Conservation (phyloP, 2,797 vertebrate genomes). For the Lates japonicus region DNA sequence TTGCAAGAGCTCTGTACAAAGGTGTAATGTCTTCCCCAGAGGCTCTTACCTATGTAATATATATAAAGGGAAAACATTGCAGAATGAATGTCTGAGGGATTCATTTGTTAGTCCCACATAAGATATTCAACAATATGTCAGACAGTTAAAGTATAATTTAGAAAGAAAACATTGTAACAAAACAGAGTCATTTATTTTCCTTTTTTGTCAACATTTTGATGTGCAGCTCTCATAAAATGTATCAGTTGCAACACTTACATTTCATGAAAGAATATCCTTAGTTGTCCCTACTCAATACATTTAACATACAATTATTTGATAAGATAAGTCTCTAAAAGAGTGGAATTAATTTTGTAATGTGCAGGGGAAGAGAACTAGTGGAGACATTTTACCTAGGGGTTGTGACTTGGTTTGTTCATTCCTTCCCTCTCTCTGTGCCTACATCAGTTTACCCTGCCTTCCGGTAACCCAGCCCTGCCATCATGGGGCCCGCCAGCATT, state of each 20-base stretch:
- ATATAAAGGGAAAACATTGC: conserved; percentile 65
- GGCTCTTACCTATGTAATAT: conserved; percentile 84
- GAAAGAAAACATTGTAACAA: conserved; percentile 50
- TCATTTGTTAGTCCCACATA: conserved; percentile 71
- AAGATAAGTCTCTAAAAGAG: conserved; percentile 33
- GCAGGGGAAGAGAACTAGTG: conserved; percentile 15
- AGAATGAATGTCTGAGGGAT: conserved; percentile 71
- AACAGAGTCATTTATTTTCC: conserved; percentile 43
- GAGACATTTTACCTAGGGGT: conserved; percentile 68
- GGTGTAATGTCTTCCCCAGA: conserved; percentile 94
- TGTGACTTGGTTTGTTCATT: conserved; percentile 40
- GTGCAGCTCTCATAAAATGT: conserved; percentile 4
- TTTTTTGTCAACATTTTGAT: conserved; percentile 46
- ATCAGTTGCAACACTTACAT: conserved; percentile 4
- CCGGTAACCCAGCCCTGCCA: conserved; percentile 45
- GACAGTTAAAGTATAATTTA: conserved; percentile 59
- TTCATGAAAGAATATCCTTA: conserved; percentile 17
- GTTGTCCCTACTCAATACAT: background rate
- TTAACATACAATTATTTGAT: conserved; percentile 31
- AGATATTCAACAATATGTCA: conserved; percentile 54
- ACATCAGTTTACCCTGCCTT: conserved; percentile 31
- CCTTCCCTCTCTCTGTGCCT: conserved; percentile 31
- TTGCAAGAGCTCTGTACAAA: conserved; percentile 93
- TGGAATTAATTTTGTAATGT: conserved; percentile 20
- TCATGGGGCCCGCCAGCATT: conserved; percentile 48